Conservation (phyloP, 2,113 vertebrate species). For the zebrafish (Danio rerio) region GRCz12tu NC_133188.1:23709501-23710000, state of each 20-base stretch:
- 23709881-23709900: slow-evolving; percentile 7
- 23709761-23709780: slow-evolving; percentile 11
- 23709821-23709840: neutral
- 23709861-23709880: slow-evolving; percentile 16
- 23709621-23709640: slow-evolving; percentile 40
- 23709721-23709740: neutral
- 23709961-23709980: slow-evolving; percentile 20
- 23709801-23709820: slow-evolving; percentile 8
- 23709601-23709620: neutral
- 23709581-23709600: no score
- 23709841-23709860: slow-evolving; percentile 20
- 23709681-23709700: slow-evolving; percentile 38
- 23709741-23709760: slow-evolving; percentile 18
- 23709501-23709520: slow-evolving; percentile 60
- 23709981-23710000: slow-evolving; percentile 24
- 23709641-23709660: slow-evolving; percentile 46
- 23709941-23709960: slow-evolving; percentile 27
- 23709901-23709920: neutral
- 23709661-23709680: slow-evolving; percentile 52
- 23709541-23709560: slow-evolving; percentile 45
- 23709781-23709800: slow-evolving; percentile 24
- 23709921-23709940: slow-evolving; percentile 14
- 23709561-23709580: slow-evolving; percentile 2
- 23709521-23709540: neutral
- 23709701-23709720: slow-evolving; percentile 12